Conservation (phyloP, 1,140 invertebrate species). For the Ridgeia piscesae region DNA sequence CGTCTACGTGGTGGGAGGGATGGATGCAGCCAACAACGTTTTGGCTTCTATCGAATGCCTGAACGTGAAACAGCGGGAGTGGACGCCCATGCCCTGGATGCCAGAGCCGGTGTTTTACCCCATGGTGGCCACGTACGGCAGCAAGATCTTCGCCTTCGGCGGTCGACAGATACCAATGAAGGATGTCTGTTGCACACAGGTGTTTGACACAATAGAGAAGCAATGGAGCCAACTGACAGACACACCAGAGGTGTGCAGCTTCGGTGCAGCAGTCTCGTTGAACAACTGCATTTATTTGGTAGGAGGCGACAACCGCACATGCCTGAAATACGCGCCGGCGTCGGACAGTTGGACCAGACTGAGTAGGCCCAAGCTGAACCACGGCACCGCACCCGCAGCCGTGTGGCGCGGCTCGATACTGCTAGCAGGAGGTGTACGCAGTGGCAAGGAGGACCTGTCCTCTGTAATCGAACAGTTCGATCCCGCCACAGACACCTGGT, state of each 20-base stretch:
- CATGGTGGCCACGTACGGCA: neutral
- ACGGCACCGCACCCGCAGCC: too few relatives aligned
- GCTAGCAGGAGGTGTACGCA: too few relatives aligned
- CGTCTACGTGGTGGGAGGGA: slow-evolving; percentile 17
- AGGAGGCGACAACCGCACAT: neutral
- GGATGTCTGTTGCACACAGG: neutral
- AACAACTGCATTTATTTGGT: neutral
- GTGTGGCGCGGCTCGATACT: too few relatives aligned
- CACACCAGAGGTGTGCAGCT: neutral
- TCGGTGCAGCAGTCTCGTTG: neutral
- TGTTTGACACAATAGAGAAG: neutral
- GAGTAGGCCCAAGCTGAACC: too few relatives aligned
- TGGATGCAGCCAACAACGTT: neutral
- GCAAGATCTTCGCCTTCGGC: neutral
- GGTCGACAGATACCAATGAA: neutral
- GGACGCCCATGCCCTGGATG: neutral
- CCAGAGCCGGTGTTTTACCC: neutral
- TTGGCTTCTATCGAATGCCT: neutral
- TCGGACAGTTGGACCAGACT: neutral
- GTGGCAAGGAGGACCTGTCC: too few relatives aligned
- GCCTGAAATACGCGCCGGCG: too few relatives aligned
- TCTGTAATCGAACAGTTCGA: too few relatives aligned
- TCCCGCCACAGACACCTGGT: too few relatives aligned
- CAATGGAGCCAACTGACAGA: neutral
- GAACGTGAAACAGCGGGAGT: neutral